Evolutionary conservation across 2,888 invertebrate species (phyloP).

Genomic region (Reticulitermes lucifugus): DNA sequence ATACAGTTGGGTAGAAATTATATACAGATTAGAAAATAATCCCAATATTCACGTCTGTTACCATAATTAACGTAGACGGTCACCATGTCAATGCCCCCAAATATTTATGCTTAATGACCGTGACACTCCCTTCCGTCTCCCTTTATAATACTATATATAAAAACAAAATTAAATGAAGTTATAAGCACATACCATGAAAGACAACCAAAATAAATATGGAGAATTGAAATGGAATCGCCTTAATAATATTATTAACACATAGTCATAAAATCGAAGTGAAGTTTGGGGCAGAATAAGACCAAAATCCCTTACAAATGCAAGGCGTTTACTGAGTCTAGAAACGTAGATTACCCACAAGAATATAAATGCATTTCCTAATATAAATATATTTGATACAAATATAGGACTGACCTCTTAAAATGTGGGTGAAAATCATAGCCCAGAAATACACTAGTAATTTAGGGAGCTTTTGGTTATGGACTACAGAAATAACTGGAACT

Average conservation of each 20-base stretch:
- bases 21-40: neutral
- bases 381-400: too few relatives aligned
- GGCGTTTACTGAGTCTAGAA: too few relatives aligned
- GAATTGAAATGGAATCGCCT: neutral
- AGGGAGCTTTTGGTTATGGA: too few relatives aligned
- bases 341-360: too few relatives aligned
- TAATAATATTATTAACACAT: neutral
- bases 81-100: constrained; percentile 34
- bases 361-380: too few relatives aligned
- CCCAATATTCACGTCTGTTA: constrained; percentile 32
- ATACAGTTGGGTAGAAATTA: too few relatives aligned
- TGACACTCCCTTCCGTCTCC: constrained; percentile 9
- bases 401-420: too few relatives aligned
- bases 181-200: neutral
- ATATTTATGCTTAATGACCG: constrained; percentile 43
- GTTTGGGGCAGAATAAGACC: too few relatives aligned
- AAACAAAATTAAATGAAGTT: neutral
- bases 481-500: too few relatives aligned
- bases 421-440: too few relatives aligned
- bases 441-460: too few relatives aligned
- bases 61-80: constrained; percentile 41
- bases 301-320: too few relatives aligned
- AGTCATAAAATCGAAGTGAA: neutral
- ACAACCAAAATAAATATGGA: neutral
- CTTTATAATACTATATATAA: constrained; percentile 1